Percentiles rank a stretch among this genome's conserved stretches.
Conservation (phyloP, 2,888 invertebrate species). For the Patella ulyssiponensis region DNA sequence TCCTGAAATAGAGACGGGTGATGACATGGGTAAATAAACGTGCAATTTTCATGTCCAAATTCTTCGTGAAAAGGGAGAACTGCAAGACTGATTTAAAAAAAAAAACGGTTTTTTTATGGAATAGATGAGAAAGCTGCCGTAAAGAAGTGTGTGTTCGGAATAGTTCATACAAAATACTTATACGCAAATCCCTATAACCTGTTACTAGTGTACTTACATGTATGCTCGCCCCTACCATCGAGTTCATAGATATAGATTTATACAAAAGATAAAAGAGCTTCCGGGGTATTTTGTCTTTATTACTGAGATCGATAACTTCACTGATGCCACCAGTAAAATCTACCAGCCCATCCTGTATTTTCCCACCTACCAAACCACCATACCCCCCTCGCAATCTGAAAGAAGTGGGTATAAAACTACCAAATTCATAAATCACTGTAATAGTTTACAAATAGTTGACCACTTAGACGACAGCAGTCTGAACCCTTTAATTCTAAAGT, state of each 20-base stretch:
- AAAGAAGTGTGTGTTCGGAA: too few species aligned
- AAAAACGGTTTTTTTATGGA: too few species aligned
- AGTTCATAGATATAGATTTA: conserved; percentile 61
- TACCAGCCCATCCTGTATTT: conserved; percentile 64
- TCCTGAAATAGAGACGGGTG: too few species aligned
- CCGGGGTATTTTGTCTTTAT: conserved; percentile 49
- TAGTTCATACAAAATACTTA: too few species aligned
- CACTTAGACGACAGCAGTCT: too few species aligned
- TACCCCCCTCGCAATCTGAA: conserved; percentile 66
- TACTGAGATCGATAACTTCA: conserved; percentile 56
- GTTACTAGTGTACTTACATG: conserved; percentile 45
- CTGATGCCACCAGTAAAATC: conserved; percentile 70
- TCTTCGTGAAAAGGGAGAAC: too few species aligned
- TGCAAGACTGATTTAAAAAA: too few species aligned
- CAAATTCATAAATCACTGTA: not conserved
- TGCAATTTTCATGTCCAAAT: too few species aligned
- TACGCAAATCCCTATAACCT: too few species aligned
- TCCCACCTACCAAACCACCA: conserved; percentile 64
- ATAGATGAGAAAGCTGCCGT: too few species aligned
- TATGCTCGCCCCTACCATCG: conserved; percentile 60
- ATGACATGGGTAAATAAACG: too few species aligned
- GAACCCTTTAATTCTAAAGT: too few species aligned
- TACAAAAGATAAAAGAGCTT: conserved; percentile 59
- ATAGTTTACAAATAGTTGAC: not conserved
- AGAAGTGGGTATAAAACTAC: not conserved